phyloP scores from a whole-genome alignment of 2,888 invertebrate species.

The Habroteleia sp. region DNA sequence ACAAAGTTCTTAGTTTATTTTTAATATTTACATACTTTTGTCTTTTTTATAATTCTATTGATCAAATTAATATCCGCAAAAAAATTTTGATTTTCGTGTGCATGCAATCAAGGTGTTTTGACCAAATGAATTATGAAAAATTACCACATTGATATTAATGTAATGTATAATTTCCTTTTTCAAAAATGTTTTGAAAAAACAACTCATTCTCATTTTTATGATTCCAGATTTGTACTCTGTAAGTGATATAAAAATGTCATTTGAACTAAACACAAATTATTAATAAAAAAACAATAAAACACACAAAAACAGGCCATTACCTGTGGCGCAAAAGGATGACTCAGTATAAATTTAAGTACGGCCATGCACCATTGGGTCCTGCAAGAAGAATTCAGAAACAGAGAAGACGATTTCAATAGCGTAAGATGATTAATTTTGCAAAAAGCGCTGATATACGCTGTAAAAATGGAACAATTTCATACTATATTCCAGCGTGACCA shows the following conservation, averaged over 20 bases:
- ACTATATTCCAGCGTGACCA: conserved; percentile 73
- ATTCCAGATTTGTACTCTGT: conserved; percentile 77
- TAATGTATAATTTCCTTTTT: no score
- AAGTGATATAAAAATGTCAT: conserved; percentile 70
- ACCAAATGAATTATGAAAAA: no score
- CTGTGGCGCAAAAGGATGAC: conserved; percentile 67
- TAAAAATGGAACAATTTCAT: conserved; percentile 66
- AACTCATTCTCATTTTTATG: conserved; percentile 23
- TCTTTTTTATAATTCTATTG: no score
- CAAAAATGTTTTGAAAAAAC: no score
- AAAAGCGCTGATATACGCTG: conserved; percentile 67
- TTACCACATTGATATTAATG: no score
- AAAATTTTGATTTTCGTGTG: no score
- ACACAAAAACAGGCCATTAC: conserved; percentile 62
- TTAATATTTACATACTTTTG: no score
- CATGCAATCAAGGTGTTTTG: no score
- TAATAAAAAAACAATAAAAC: conserved; percentile 25
- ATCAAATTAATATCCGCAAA: no score
- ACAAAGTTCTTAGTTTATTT: no score
- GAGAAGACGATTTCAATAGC: conserved; percentile 19
- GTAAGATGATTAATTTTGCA: conserved; percentile 72
- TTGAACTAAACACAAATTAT: conserved; percentile 35
- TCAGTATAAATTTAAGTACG: conserved; percentile 61
- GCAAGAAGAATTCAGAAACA: conserved; percentile 49
- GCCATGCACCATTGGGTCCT: conserved; percentile 27